phyloP scores from a whole-genome alignment of 2,888 invertebrate species.

The Dryobotodes eremita region DNA sequence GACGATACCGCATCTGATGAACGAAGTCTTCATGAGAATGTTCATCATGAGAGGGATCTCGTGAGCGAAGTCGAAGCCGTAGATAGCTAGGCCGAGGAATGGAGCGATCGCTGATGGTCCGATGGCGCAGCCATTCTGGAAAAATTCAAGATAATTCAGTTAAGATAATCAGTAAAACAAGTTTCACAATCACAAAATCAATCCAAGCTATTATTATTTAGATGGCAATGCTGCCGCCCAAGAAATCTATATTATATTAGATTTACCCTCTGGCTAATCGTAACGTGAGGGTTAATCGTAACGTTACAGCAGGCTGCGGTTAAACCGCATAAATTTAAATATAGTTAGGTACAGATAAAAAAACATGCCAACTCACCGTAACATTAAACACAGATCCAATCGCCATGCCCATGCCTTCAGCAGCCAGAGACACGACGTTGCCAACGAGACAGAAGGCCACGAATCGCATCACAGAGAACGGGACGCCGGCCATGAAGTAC shows the following conservation, averaged over 20 bases:
- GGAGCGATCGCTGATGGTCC: constrained; percentile 92
- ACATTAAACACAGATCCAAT: constrained; percentile 93
- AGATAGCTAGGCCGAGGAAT: constrained; percentile 92
- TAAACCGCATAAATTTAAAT: no score
- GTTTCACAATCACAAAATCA: no score
- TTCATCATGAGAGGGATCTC: constrained; percentile 91
- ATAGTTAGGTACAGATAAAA: no score
- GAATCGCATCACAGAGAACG: constrained; percentile 92
- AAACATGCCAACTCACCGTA: constrained; percentile 86
- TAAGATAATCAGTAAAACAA: neutral
- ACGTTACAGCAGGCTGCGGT: no score
- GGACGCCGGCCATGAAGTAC: constrained; percentile 93
- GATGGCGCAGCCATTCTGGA: constrained; percentile 93
- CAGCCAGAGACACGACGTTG: constrained; percentile 93
- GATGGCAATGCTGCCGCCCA: no score
- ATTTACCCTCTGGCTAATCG: no score
- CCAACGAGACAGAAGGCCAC: constrained; percentile 92
- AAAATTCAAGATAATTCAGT: constrained; percentile 48
- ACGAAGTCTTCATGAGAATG: constrained; percentile 92
- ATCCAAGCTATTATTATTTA: no score
- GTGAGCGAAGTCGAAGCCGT: constrained; percentile 93
- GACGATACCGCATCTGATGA: constrained; percentile 92
- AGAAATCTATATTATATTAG: no score
- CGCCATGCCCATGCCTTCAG: constrained; percentile 95
- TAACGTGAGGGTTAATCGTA: no score